Evolutionary conservation across 2,113 vertebrate genomes (phyloP), one percentile per base, ranked within the genome.

Genomic region (Nibea coibor): DNA sequence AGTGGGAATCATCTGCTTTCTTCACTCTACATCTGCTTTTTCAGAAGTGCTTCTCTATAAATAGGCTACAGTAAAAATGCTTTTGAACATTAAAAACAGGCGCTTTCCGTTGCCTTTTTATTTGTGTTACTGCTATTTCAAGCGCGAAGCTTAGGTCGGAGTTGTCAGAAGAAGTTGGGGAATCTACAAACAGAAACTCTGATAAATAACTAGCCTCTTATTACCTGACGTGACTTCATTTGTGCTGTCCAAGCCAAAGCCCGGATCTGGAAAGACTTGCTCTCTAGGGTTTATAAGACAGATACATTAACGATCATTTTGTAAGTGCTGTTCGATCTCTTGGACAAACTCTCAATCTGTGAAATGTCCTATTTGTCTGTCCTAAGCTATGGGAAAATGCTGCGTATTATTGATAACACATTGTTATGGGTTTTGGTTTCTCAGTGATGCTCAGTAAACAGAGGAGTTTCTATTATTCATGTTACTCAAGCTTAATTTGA

Each of bases 401-500:
- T 0, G 2, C 14, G 58, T 57, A 47, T 86, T 84, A 93, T 92
- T 88, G 85, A 90, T 90, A 88, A 82, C 86, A 87, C 69, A 85
- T 87, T 88, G 84, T 83, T 78, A 73, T 83, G 78, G 78, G 72
- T 78, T 84, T 72, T 63, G 68, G 82, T 81, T 81, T 72, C 76
- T 89, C 39, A 66, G 74, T 82, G 78, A 87, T 74, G 69, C 62
- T 71, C 72, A 50, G 80, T 84, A 85, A 91, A 91, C 85, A 87
- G 75, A 74, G 66, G 83, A 66, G 24, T 65, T 75, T 90, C 79
- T 87, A 86, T 90, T 91, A 87, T 91, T 85, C 72, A 70, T 85
- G 76, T 89, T 82, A 78, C 85, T 82, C 84, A 72, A 87, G 80
- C 66, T 81, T 90, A 86, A 91, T 94, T 88, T 59, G 59, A 93